Percentiles rank a stretch among this genome's conserved stretches.
Evolutionary conservation across 2,888 invertebrate genomes (phyloP).

Genomic region (Tenthredo mesomela): DNA sequence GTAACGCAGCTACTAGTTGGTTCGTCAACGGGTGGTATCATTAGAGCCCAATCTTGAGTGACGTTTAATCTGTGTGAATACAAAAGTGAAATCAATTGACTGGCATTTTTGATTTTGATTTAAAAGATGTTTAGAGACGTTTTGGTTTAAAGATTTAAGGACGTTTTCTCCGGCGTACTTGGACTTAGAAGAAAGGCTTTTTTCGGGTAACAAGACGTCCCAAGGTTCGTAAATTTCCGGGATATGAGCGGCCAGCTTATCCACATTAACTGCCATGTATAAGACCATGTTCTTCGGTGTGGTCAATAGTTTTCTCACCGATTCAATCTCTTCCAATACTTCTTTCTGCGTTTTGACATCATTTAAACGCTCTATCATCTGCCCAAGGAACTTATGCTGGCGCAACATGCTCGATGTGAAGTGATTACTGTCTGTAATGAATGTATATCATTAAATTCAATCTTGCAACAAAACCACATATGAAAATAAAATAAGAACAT

Average conservation of each 20-base stretch:
- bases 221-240: constrained; percentile 80
- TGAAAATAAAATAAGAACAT: too few species aligned
- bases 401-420: constrained; percentile 86
- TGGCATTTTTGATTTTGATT: not conserved
- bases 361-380: constrained; percentile 82
- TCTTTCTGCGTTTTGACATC: constrained; percentile 78
- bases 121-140: constrained; percentile 38
- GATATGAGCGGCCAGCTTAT: constrained; percentile 79
- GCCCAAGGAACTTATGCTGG: constrained; percentile 88
- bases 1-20: constrained; percentile 83
- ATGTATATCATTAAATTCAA: constrained; percentile 50
- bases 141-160: too few species aligned
- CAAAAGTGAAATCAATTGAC: constrained; percentile 29
- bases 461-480: not conserved
- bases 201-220: constrained; percentile 77
- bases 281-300: constrained; percentile 83
- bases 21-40: constrained; percentile 74
- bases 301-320: constrained; percentile 82
- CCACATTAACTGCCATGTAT: constrained; percentile 87
- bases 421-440: constrained; percentile 84
- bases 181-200: constrained; percentile 68
- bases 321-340: constrained; percentile 78
- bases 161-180: constrained; percentile 59
- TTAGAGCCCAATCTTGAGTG: constrained; percentile 78
- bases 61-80: constrained; percentile 74